Evolutionary conservation across 2,113 vertebrate species (phyloP).

Genomic region (Crocuta crocuta): DNA sequence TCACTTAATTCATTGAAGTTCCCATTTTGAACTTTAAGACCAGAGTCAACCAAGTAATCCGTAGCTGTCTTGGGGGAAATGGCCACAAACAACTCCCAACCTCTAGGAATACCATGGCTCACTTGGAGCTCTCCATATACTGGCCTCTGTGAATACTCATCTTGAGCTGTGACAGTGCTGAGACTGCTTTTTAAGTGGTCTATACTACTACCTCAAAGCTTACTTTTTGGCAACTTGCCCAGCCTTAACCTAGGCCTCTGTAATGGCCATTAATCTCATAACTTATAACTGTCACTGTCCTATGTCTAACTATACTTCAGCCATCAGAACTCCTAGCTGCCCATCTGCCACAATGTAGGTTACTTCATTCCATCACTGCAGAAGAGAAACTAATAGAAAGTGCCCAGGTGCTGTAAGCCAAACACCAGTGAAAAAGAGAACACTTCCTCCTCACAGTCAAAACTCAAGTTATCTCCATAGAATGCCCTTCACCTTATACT

Average conservation of each 20-base stretch:
- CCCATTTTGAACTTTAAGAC: background rate
- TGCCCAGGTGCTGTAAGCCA: background rate
- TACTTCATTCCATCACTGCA: background rate
- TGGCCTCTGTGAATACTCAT: background rate
- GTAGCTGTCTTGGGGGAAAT: background rate
- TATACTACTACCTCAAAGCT: background rate
- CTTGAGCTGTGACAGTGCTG: background rate
- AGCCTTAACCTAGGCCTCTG: background rate
- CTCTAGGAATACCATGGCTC: background rate
- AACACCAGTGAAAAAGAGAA: background rate
- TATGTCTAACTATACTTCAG: background rate
- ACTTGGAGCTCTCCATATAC: background rate
- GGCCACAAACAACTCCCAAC: background rate
- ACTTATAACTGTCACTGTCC: background rate
- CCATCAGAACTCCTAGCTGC: background rate
- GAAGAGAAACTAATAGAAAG: conserved; percentile 9
- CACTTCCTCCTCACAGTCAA: background rate
- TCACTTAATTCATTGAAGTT: background rate
- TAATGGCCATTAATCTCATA: background rate
- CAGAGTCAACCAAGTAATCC: background rate
- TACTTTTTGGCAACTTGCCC: background rate
- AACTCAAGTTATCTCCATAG: conserved; percentile 13
- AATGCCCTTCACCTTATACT: background rate
- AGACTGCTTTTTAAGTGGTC: background rate
- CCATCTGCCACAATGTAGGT: background rate